Evolutionary conservation across 1,140 invertebrate genomes (phyloP), one percentile per base, ranked within the genome.

Genomic region (Argopecten irradians): DNA sequence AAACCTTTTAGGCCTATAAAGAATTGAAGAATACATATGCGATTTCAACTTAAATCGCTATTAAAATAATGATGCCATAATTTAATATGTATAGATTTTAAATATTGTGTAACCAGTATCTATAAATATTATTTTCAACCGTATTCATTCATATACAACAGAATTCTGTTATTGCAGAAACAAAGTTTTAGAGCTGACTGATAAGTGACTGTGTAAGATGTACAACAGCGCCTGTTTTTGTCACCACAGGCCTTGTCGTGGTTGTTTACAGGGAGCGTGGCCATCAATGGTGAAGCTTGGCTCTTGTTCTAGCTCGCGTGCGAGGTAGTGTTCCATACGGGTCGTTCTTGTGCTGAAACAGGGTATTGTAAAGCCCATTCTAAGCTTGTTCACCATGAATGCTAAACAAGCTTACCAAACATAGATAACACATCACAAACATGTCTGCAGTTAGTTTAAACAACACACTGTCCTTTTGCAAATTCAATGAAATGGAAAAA

Each of bases 251-350:
- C 13, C 43, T 19, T 46, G 43, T 46, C 43, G 13, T 46, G 43
- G 43, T 46, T 46, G 43, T 16, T 19, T 46, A 19, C 43, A 19
- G 43, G 43, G 19, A 46, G 43, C 14, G 43, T 11, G 9, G 55
- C n/a, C 0, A 11, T 71, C 55, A 71, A 8, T 71, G 55, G 16
- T 71, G 83, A 46, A 88, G 34, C 82, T 91, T 91, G 28, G 36
- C 32, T 83, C 92, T 86, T 34, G 86, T 90, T 82, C 91, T 86
- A 11, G 83, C 86, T 43, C 91, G 83, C 19, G 91, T 92, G 36
- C 91, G 89, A 85, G 93, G 93, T 83, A 93, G 85, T 22, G 93
- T 93, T 34, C 91, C 93, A 83, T 93, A 93, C 14, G 91, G 91
- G 82, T 92, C 92, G 33, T 90, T 89, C 41, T 91, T 91, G 87